Percentiles rank a stretch among this genome's conserved stretches.
phyloP scores from a whole-genome alignment of 2,113 vertebrate genomes.

The Malurus alboscapulatus region DNA sequence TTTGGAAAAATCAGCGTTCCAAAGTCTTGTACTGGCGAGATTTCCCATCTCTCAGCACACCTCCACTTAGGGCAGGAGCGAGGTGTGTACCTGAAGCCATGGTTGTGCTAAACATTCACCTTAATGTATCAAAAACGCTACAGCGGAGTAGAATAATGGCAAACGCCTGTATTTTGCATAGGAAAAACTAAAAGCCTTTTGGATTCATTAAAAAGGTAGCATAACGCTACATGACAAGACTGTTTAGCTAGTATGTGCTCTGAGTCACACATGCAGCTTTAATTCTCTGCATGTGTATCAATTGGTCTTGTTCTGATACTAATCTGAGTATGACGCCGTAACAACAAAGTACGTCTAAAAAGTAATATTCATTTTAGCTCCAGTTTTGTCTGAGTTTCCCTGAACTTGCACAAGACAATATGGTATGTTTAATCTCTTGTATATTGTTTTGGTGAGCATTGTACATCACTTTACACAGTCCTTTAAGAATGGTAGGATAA shows the following conservation, averaged over 20 bases:
- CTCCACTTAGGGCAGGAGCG: fast-evolving
- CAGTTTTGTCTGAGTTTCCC: background rate
- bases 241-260: background rate
- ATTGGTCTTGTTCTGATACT: background rate
- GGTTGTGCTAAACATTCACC: background rate
- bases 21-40: fast-evolving
- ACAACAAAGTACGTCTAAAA: background rate
- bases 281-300: background rate
- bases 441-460: background rate
- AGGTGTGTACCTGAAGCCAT: fast-evolving
- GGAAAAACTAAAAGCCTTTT: background rate
- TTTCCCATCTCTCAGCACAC: fast-evolving
- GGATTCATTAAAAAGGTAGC: background rate
- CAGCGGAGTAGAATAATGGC: background rate
- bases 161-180: background rate
- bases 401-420: background rate
- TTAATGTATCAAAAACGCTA: background rate
- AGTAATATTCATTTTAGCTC: background rate
- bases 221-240: background rate
- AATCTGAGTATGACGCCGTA: background rate
- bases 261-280: background rate
- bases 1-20: background rate
- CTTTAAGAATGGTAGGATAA: background rate
- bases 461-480: background rate
- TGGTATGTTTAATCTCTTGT: background rate